Conservation (phyloP, 2,888 invertebrate species). For the Scaeva pyrastri region DNA sequence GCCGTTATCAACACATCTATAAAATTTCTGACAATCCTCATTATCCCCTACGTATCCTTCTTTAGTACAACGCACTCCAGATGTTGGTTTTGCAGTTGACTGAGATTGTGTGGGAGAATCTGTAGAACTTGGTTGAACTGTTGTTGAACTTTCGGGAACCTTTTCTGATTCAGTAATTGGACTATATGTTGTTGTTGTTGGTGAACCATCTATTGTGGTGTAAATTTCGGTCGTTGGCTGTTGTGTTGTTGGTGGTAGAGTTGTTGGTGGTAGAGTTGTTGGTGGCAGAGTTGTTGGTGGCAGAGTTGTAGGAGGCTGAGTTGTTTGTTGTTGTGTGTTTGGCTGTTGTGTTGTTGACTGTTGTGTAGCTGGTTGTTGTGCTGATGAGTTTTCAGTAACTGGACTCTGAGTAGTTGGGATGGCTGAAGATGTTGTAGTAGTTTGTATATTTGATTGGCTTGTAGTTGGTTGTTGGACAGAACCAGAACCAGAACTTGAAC, state of each 20-base stretch:
- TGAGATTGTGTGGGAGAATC: constrained; percentile 68
- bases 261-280: constrained; percentile 21
- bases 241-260: constrained; percentile 51
- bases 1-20: constrained; percentile 88
- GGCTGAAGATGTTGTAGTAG: background rate
- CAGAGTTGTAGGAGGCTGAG: constrained; percentile 36
- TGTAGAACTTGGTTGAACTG: constrained; percentile 42
- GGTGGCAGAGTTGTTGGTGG: constrained; percentile 39
- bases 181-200: constrained; percentile 27
- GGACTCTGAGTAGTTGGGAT: background rate
- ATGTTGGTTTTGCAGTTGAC: constrained; percentile 59
- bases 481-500: constrained; percentile 57
- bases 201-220: background rate
- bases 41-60: constrained; percentile 84
- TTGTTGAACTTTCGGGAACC: constrained; percentile 42
- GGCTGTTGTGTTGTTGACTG: background rate
- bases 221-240: constrained; percentile 18
- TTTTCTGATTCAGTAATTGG: constrained; percentile 52
- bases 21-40: constrained; percentile 87
- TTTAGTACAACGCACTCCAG: constrained; percentile 80
- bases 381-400: constrained; percentile 39
- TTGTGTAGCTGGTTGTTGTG: constrained; percentile 4
- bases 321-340: constrained; percentile 42
- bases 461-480: constrained; percentile 37
- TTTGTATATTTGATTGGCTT: constrained; percentile 9